Percentiles rank a stretch among this genome's conserved stretches.
These are phyloP conservation scores for Rapana venosa DNA, from an alignment of 2,888 invertebrate genomes.

Conservation along the genomic window DNA sequence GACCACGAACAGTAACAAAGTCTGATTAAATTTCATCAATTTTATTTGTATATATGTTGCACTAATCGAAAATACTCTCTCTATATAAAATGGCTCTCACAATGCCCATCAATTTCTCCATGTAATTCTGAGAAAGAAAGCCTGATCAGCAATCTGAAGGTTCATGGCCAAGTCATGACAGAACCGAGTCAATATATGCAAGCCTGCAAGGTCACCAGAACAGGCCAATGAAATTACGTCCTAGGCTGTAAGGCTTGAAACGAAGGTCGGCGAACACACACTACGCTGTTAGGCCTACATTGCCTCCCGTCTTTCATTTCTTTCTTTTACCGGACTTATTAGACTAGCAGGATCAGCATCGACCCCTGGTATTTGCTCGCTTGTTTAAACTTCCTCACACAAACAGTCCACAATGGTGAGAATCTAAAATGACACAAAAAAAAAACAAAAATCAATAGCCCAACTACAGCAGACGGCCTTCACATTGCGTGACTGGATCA, in stretches of 20 bases:
- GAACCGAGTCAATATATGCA: conserved; percentile 48
- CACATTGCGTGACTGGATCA: conserved; percentile 39
- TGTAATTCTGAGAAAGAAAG: not conserved
- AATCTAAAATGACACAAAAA: not conserved
- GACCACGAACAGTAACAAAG: too few species aligned
- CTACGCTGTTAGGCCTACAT: too few species aligned
- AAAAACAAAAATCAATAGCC: not conserved
- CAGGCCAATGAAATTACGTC: conserved; percentile 44
- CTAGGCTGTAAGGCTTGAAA: not conserved
- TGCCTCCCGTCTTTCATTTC: not conserved
- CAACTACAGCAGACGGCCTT: not conserved
- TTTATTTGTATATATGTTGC: too few species aligned
- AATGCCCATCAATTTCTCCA: too few species aligned
- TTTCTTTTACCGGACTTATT: not conserved
- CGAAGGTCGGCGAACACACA: too few species aligned
- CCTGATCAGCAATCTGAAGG: not conserved
- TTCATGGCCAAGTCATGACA: not conserved
- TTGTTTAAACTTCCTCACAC: too few species aligned
- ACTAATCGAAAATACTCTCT: too few species aligned
- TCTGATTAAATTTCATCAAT: too few species aligned
- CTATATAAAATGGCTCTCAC: too few species aligned
- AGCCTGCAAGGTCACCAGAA: not conserved
- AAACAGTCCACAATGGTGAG: not conserved
- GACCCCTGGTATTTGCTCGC: too few species aligned
- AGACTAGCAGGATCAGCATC: too few species aligned